Conservation (phyloP, 2,113 vertebrate genomes). For the Rutilus rutilus region DNA sequence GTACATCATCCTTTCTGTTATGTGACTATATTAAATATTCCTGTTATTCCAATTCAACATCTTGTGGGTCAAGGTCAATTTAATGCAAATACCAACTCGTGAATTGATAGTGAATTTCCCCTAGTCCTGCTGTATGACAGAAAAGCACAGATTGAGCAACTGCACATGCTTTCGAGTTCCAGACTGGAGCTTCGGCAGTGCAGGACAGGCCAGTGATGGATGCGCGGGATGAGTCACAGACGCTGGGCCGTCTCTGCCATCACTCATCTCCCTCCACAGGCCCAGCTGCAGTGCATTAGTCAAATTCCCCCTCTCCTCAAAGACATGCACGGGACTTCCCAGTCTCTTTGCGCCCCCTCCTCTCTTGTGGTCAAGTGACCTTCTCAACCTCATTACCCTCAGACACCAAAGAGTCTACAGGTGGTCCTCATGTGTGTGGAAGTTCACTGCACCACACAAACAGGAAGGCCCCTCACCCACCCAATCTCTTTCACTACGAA, state of each 20-base stretch:
- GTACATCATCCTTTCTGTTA: background rate
- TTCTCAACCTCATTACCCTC: slow-evolving; percentile 3
- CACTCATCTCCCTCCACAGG: slow-evolving; percentile 21
- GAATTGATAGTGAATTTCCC: background rate
- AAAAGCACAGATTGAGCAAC: background rate
- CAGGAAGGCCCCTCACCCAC: background rate
- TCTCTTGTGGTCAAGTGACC: slow-evolving; percentile 27
- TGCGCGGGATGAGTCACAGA: slow-evolving; percentile 51
- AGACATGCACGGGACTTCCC: slow-evolving; percentile 20
- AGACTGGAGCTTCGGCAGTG: slow-evolving; percentile 1
- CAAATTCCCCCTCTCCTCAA: slow-evolving; percentile 35
- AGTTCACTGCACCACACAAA: background rate
- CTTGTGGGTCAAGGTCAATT: background rate
- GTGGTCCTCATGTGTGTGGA: slow-evolving; percentile 41
- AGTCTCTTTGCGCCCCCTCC: background rate
- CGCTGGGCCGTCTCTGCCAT: slow-evolving; percentile 41
- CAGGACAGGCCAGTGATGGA: slow-evolving; percentile 44
- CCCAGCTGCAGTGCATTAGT: slow-evolving; percentile 58
- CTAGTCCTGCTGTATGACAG: background rate
- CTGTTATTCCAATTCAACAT: background rate
- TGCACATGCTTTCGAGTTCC: background rate
- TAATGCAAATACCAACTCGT: background rate
- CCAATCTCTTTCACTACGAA: background rate
- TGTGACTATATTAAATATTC: background rate
- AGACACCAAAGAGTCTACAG: background rate